These are phyloP conservation scores for Argopecten irradians DNA, from an alignment of 1,140 invertebrate genomes.

Conservation along the genomic window DNA sequence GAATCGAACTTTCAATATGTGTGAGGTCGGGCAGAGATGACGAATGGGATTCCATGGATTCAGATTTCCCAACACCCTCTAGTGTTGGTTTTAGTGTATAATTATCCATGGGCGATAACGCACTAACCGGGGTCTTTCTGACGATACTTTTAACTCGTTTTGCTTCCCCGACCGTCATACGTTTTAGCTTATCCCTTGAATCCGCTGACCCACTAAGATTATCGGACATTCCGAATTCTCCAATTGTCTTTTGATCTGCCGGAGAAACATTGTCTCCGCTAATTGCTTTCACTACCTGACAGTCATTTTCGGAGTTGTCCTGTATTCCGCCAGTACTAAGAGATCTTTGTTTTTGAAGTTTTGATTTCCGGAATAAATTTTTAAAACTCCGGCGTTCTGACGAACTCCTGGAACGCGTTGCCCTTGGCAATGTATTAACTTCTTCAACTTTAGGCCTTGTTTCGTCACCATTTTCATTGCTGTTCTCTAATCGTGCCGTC, in stretches of 20 bases:
- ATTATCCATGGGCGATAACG: not conserved
- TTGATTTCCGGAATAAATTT: not conserved
- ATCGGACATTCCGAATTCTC: not conserved
- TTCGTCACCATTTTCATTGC: not conserved
- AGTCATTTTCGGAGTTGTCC: not conserved
- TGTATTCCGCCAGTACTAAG: not conserved
- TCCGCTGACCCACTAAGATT: not conserved
- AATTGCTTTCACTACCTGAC: not conserved
- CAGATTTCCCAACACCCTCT: not conserved
- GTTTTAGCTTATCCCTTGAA: not conserved
- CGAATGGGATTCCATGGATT: not conserved
- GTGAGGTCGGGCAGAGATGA: not conserved
- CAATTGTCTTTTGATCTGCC: not conserved
- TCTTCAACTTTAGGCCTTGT: not conserved
- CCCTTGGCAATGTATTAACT: slow-evolving; percentile 4
- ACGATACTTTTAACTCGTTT: not conserved
- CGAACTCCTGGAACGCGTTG: not conserved
- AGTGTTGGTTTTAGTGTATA: not conserved
- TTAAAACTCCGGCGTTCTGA: slow-evolving; percentile 15
- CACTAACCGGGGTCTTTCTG: not conserved
- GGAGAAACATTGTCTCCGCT: not conserved
- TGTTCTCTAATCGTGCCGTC: not conserved
- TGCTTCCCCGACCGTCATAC: not conserved
- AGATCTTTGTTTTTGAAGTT: not conserved
- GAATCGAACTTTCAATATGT: not conserved